Base-by-base conservation (phyloP, 2,797 vertebrate genomes). In the Ceryle rudis region DNA sequence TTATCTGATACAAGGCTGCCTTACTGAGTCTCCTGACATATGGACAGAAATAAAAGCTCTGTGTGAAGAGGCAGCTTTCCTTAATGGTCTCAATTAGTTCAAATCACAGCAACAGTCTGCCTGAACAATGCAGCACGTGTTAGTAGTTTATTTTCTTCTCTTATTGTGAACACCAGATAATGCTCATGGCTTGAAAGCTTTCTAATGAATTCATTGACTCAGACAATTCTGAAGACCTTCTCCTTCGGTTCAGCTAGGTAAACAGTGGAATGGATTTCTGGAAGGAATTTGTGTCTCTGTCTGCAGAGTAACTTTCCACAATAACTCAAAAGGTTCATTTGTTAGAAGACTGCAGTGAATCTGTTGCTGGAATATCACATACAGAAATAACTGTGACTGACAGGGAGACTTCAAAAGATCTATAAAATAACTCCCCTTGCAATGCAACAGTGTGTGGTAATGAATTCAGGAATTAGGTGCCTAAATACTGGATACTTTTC, bases 81-180 rank as follows among this genome's bases (percentile, higher is more conserved):
- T 94, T 96, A 90, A 94, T 86, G 70, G 69, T 94, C 79, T 92
- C 85, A 93, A 51, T 94, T 95, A 96, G 87, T 79, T 96, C 54
- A 52, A 81, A 88, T 95, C 5, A 11, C 81, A 86, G 46, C 69
- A 90, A 72, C 77, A 94, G 86, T 96, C 96, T 89, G 72, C 67
- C 89, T 90, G 89, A 93, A 95, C 84, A 83, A 64, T 89, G 72
- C 65, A 83, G 81, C 81, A 85, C 20, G 4, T 89, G 61, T 89
- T 78, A 67, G 37, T 61, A 28, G 71, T 91, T 91, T 71, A 85
- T 94, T 89, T 96, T 54, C 39, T 64, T 87, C 78, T 87, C 71
- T 75, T 81, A 86, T 80, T 85, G 65, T 81, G 89, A 88, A 29
- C 47, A 55, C 35, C 72, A 91, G 72, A 80, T 91, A 91, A 91